phyloP scores from a whole-genome alignment of 1,140 invertebrate species.

The Geopemphigus sp. region DNA sequence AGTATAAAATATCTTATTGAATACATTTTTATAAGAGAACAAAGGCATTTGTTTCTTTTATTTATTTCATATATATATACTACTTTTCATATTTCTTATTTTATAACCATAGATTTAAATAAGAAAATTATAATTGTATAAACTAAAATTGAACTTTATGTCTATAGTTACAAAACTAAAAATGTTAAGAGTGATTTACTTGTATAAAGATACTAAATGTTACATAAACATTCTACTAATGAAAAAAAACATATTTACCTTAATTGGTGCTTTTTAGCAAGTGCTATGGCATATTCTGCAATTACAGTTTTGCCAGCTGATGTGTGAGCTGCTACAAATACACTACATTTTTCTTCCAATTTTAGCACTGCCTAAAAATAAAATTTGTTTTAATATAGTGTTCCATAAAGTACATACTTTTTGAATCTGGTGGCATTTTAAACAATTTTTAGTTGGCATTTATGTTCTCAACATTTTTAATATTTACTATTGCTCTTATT shows the following conservation, averaged over 20 bases:
- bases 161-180: too few relatives aligned
- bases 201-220: background rate
- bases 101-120: too few relatives aligned
- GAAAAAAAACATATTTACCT: conserved; percentile 59
- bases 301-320: conserved; percentile 99
- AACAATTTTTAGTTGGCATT: too few relatives aligned
- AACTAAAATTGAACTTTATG: too few relatives aligned
- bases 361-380: conserved; percentile 79
- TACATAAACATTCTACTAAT: background rate
- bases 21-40: background rate
- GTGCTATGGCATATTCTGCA: conserved; percentile 96
- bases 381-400: background rate
- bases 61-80: too few relatives aligned
- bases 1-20: conserved; percentile 19
- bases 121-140: too few relatives aligned
- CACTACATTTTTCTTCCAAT: conserved; percentile 89
- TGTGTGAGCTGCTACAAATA: conserved; percentile 98
- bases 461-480: too few relatives aligned
- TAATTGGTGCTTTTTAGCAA: conserved; percentile 89
- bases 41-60: background rate
- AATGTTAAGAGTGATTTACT: too few relatives aligned
- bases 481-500: too few relatives aligned
- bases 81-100: too few relatives aligned
- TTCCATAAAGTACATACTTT: too few relatives aligned
- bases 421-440: too few relatives aligned